These are phyloP conservation scores for Pelodiscus sinensis DNA, from an alignment of 2,113 vertebrate genomes.

Conservation along the genomic window DNA sequence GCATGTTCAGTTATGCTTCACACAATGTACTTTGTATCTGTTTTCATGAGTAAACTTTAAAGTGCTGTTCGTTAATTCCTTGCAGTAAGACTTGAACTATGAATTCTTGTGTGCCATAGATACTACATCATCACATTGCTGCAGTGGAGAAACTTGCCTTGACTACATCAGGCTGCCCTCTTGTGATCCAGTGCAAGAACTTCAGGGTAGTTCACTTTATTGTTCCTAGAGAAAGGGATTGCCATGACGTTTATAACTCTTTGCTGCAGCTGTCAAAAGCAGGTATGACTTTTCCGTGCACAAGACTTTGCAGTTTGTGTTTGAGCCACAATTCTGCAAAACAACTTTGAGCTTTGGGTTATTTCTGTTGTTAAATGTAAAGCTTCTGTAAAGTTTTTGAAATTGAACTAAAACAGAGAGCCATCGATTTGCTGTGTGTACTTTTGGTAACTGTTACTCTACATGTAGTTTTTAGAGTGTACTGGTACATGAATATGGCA, in stretches of 20 bases:
- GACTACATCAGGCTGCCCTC: constrained; percentile 93
- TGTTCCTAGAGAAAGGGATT: constrained; percentile 93
- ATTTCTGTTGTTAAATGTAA: accelerated
- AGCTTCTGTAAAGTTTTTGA: not conserved
- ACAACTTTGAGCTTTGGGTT: not conserved
- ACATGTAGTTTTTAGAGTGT: not conserved
- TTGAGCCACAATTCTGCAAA: not conserved
- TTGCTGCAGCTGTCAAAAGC: constrained; percentile 90
- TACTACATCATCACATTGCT: constrained; percentile 96
- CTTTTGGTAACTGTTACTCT: not conserved
- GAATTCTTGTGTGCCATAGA: constrained; percentile 76
- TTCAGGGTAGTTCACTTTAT: constrained; percentile 95
- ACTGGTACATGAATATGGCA: not conserved
- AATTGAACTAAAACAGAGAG: not conserved
- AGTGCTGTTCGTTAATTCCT: not conserved
- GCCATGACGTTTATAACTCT: constrained; percentile 97
- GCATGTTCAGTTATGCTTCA: not conserved
- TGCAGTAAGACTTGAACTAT: not conserved
- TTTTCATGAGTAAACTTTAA: not conserved
- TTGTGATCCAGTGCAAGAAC: constrained; percentile 96
- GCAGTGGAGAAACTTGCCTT: constrained; percentile 93
- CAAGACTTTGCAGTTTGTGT: not conserved
- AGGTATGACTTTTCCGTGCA: constrained; percentile 76
- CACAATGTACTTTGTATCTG: not conserved
- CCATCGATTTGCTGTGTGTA: not conserved